Base-by-base conservation (phyloP, 2,797 vertebrate species). In the Coccyzus lansbergi region DNA sequence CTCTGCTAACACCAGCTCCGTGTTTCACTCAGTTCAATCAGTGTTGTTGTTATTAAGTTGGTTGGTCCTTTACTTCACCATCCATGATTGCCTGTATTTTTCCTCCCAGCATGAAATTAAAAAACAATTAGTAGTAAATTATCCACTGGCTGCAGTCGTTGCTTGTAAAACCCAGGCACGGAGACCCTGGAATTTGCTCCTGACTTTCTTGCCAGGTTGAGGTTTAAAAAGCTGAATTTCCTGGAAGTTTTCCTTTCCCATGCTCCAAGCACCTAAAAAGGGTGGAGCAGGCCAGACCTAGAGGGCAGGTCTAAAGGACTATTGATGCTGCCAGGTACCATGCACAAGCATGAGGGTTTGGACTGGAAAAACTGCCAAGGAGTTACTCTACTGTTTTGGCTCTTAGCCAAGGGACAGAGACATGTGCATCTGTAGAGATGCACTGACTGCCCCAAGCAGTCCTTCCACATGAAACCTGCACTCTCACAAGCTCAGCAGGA, bases 401-500 rank as follows among this genome's bases (percentile, higher is more conserved):
- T 49, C 25, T 13, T 36, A 40, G 51, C 10, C 6, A 2, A 12
- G 33, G 31, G 20, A 28, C 2, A 0, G 29, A 68, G 25, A 51
- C 2, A 0, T 22, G 34, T 13, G 29, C 17, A 26, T 33, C 28
- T 24, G 16, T 12, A 31, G 34, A 15, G 76, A 4, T n/a, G 33
- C 44, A 46, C 22, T 63, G 38, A 3, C 17, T 34, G 28, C 78
- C 31, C 10, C 24, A 18, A 49, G 29, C 19, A 3, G 9, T 19
- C 29, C 52, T 48, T 60, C 31, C 10, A 1, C 6, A 40, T 48
- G n/a, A 9, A 16, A 28, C 52, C 62, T 17, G 44, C 63, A 76
- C 60, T 65, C 25, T 6, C 10, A 0, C 7, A 48, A n/a, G 29
- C 44, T 38, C 1, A 0, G 19, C 48, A 21, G 6, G 24, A 63